phyloP scores from a whole-genome alignment of 2,797 vertebrate species.

The Anolis apletophallus region DNA sequence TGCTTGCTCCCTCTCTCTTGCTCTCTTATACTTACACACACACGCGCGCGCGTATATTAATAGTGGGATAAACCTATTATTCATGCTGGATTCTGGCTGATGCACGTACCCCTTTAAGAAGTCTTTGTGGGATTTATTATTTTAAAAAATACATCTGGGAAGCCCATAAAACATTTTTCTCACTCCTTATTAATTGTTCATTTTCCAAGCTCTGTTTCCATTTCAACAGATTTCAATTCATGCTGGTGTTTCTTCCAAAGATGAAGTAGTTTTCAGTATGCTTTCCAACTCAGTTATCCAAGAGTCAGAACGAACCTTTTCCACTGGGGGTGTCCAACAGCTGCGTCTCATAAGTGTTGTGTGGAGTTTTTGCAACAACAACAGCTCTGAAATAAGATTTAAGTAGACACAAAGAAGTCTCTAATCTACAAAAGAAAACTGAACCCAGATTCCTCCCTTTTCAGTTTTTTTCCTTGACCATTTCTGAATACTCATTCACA shows the following conservation, averaged over 20 bases:
- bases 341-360: constrained; percentile 20
- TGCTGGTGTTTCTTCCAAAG: constrained; percentile 4
- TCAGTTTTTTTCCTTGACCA: neutral
- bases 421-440: constrained; percentile 33
- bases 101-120: neutral
- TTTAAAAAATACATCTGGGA: neutral
- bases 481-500: constrained; percentile 16
- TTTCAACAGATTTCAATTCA: constrained; percentile 4
- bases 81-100: neutral
- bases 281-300: constrained; percentile 34
- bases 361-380: constrained; percentile 30
- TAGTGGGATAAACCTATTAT: neutral
- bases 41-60: neutral
- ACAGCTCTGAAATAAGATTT: constrained; percentile 34
- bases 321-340: constrained; percentile 5
- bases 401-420: constrained; percentile 45
- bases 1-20: neutral
- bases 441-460: constrained; percentile 1
- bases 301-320: constrained; percentile 23
- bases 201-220: constrained; percentile 29
- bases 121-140: neutral
- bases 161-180: neutral
- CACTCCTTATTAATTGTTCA: neutral
- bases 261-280: constrained; percentile 3
- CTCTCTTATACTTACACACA: neutral